phyloP scores from a whole-genome alignment of 2,797 vertebrate genomes.

The Alauda arvensis region DNA sequence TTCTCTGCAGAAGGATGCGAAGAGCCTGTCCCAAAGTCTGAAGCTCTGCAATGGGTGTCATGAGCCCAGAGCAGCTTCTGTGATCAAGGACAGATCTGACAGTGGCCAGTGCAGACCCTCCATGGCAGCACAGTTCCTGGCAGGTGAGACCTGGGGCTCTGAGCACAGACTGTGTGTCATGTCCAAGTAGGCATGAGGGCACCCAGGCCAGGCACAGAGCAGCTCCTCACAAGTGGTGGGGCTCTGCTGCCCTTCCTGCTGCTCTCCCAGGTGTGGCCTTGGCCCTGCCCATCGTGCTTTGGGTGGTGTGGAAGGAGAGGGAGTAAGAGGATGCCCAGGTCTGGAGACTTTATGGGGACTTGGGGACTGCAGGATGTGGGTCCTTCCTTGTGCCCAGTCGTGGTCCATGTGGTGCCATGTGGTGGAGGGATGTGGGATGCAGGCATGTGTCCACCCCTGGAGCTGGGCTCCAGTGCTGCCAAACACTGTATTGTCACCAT shows the following conservation, averaged over 20 bases:
- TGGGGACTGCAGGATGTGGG: neutral
- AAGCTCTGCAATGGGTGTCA: neutral
- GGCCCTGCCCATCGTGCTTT: neutral
- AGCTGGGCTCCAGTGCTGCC: neutral
- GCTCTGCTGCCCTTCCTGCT: neutral
- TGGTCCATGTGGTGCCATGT: rapidly evolving
- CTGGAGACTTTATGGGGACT: neutral
- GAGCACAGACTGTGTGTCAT: neutral
- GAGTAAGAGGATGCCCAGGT: neutral
- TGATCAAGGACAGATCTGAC: neutral
- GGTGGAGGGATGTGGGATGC: neutral
- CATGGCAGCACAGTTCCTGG: neutral
- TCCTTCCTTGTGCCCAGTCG: neutral
- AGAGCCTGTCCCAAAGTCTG: neutral
- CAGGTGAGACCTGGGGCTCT: neutral
- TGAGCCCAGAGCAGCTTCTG: neutral
- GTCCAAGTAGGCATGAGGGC: neutral
- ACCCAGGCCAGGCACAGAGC: neutral
- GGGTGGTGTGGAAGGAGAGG: neutral
- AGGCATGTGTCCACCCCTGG: neutral
- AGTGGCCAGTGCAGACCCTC: neutral
- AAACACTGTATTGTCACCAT: rapidly evolving
- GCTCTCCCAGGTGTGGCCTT: neutral
- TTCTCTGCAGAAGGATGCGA: neutral
- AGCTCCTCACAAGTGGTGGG: neutral